These are phyloP conservation scores for Sceloporus tristichus DNA, from an alignment of 2,113 vertebrate genomes.

Conservation along the genomic window DNA sequence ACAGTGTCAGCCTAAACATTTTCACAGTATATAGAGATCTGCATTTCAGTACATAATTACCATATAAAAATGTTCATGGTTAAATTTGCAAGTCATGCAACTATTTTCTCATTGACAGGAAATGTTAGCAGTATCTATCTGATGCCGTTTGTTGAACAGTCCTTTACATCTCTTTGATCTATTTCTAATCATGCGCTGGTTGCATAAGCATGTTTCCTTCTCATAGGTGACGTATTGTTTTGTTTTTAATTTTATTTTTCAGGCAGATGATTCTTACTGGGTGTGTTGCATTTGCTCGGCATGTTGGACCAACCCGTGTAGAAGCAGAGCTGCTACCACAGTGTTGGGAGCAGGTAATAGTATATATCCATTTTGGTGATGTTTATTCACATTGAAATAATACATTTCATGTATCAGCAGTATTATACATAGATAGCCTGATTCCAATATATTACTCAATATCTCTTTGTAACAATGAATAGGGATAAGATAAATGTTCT, in stretches of 20 bases:
- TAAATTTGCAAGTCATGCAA: not conserved
- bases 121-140: not conserved
- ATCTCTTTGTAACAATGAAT: not conserved
- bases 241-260: slow-evolving; percentile 48
- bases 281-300: slow-evolving; percentile 96
- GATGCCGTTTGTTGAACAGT: not conserved
- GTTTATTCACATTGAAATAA: not conserved
- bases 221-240: slow-evolving; percentile 22
- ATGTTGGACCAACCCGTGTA: slow-evolving; percentile 96
- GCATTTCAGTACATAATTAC: not conserved
- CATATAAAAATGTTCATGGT: not conserved
- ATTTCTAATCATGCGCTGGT: not conserved
- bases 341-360: slow-evolving; percentile 97
- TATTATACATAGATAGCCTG: not conserved
- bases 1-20: not conserved
- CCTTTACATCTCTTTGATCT: not conserved
- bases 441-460: not conserved
- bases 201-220: not conserved
- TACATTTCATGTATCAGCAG: not conserved
- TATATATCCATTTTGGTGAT: not conserved
- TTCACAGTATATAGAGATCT: not conserved
- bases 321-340: slow-evolving; percentile 97
- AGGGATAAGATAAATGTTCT: not conserved
- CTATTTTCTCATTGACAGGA: slow-evolving; percentile 15
- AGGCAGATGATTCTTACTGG: slow-evolving; percentile 99